A percentile compares a stretch with the other conserved stretches of the same genome.
These are phyloP conservation scores for Tragelaphus buxtoni DNA, from an alignment of 2,113 vertebrate species.

Conservation along the genomic window DNA sequence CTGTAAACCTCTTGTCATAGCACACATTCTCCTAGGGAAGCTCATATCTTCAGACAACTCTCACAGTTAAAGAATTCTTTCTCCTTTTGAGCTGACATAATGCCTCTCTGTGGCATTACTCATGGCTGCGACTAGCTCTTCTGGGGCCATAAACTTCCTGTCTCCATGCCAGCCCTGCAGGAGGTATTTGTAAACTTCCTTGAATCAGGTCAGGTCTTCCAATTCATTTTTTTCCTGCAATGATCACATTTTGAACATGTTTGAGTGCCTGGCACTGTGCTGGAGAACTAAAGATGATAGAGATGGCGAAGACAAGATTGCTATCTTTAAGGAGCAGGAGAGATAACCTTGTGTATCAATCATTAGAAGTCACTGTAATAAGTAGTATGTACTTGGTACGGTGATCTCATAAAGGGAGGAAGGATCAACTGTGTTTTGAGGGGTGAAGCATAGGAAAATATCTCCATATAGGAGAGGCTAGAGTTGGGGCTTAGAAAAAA, in stretches of 20 bases:
- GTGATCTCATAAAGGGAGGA: not conserved
- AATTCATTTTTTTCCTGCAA: not conserved
- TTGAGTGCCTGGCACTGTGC: not conserved
- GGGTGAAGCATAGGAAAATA: not conserved
- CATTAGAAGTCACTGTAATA: not conserved
- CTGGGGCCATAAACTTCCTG: not conserved
- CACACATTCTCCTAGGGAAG: not conserved
- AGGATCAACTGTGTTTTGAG: constrained; percentile 29
- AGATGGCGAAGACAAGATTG: not conserved
- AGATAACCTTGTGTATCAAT: not conserved
- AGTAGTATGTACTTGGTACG: not conserved
- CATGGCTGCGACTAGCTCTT: not conserved
- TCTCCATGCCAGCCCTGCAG: not conserved
- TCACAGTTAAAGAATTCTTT: constrained; percentile 10
- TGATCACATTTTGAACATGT: constrained; percentile 7
- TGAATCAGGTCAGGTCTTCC: constrained; percentile 17
- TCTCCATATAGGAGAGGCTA: not conserved
- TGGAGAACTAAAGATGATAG: not conserved
- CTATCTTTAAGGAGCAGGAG: not conserved
- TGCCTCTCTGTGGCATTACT: not conserved
- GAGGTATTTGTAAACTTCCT: constrained; percentile 18
- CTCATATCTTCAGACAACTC: not conserved
- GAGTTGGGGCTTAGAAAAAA: not conserved
- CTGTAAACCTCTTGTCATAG: not conserved
- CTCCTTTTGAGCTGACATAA: constrained; percentile 27